Base-by-base conservation (phyloP, 2,113 vertebrate species). In the Tyrannus savana region DNA sequence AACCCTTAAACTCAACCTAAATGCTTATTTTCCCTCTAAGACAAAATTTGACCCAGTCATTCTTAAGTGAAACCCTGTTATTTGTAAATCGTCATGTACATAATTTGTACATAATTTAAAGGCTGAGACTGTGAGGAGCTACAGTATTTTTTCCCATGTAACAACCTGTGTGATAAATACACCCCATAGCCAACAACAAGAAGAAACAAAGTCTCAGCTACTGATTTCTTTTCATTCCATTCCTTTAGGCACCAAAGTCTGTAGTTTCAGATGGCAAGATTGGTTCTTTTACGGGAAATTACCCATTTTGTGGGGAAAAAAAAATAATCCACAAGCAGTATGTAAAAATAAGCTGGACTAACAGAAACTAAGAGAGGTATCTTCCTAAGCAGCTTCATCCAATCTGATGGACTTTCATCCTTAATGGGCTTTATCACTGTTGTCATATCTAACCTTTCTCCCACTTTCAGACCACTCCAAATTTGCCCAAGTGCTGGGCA, bases 101-200 rank as follows among this genome's bases (percentile, higher is more conserved):
- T 21, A 46, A 58, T 24, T 44, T 44, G 30, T 35, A 46, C 27
- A 5, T 25, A 10, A 19, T 14, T 16, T 39, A 37, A 37, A 53
- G 30, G 55, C 33, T 27, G 14, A 76, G 41, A 33, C 8, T 17
- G 28, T 47, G 41, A 84, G 35, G 39, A 82, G 47, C 9, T 67
- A 21, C 14, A 72, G 23, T 10, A 1, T 9, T 64, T 35, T 83
- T 14, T n/a, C 5, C 39, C 52, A 25, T 3, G 12, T n/a, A 74
- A 91, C 56, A 87, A 22, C 7, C 31, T 28, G n/a, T 30, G 63
- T 24, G 53, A 59, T 24, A 84, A 78, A 79, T 0, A 60, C 13
- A 80, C 0, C 2, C 19, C 8, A 33, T 2, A 18, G 75, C 3
- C 19, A 58, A 55, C 5, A 44, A 46, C 2, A 19, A 4, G 11